Evolutionary conservation across 2,888 invertebrate species (phyloP).

Genomic region (Lacanobia oleracea): DNA sequence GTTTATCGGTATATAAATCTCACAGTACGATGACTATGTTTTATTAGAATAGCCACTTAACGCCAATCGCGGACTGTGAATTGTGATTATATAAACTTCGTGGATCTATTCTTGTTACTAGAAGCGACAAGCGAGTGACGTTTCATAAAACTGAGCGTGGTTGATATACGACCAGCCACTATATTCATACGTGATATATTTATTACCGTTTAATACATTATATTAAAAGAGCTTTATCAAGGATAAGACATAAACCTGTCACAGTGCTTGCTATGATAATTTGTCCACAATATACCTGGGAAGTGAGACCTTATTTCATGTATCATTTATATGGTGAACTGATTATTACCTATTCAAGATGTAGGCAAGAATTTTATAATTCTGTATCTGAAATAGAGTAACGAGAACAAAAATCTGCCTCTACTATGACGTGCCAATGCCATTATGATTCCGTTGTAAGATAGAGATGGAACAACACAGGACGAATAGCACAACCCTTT

Average conservation of each 20-base stretch:
- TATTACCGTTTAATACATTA: background rate
- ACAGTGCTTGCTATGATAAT: background rate
- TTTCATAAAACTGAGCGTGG: conserved; percentile 2
- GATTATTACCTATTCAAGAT: too few relatives aligned
- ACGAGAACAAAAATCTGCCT: background rate
- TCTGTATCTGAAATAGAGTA: background rate
- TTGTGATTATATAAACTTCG: conserved; percentile 70
- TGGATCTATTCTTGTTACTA: conserved; percentile 52
- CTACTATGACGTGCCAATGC: background rate
- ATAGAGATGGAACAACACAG: too few relatives aligned
- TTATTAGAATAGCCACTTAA: conserved; percentile 76
- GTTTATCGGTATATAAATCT: conserved; percentile 66
- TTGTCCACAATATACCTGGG: background rate
- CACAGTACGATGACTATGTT: conserved; percentile 70
- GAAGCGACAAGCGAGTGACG: conserved; percentile 59
- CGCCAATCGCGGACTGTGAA: conserved; percentile 74
- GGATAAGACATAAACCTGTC: background rate
- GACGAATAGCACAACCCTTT: too few relatives aligned
- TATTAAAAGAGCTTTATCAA: background rate
- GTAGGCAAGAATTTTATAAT: background rate
- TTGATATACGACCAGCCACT: background rate
- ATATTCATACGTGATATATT: background rate
- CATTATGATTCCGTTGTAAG: too few relatives aligned
- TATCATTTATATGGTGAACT: background rate
- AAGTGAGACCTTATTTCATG: background rate